phyloP scores from a whole-genome alignment of 2,797 vertebrate genomes.

The Chrysocyon brachyurus region DNA sequence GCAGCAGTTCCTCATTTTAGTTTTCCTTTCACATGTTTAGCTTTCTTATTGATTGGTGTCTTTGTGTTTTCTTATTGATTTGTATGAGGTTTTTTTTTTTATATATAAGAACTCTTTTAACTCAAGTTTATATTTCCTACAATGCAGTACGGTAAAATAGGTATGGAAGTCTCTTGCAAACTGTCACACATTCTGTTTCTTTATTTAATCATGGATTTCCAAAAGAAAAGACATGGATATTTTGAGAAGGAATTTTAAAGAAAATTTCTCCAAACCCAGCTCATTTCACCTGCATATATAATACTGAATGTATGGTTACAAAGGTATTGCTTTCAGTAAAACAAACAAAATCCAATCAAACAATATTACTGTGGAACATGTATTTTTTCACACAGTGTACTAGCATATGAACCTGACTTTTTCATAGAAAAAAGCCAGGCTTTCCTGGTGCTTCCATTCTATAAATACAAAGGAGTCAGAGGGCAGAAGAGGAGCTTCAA shows the following conservation, averaged over 20 bases:
- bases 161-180: not conserved
- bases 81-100: not conserved
- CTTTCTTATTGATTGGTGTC: not conserved
- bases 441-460: not conserved
- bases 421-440: not conserved
- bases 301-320: not conserved
- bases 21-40: not conserved
- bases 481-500: not conserved
- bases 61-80: not conserved
- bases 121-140: not conserved
- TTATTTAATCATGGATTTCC: constrained; percentile 12
- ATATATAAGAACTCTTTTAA: not conserved
- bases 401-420: not conserved
- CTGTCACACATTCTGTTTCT: not conserved
- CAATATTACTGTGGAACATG: not conserved
- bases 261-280: not conserved
- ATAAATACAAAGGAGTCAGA: not conserved
- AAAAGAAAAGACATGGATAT: not conserved
- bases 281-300: constrained; percentile 22
- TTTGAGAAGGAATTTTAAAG: constrained; percentile 21
- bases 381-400: not conserved
- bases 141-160: not conserved
- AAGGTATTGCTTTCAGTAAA: not conserved
- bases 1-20: not conserved
- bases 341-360: not conserved